Evolutionary conservation across 1,140 invertebrate genomes (phyloP), one percentile per base, ranked within the genome.

Genomic region (Neodiprion lecontei): DNA sequence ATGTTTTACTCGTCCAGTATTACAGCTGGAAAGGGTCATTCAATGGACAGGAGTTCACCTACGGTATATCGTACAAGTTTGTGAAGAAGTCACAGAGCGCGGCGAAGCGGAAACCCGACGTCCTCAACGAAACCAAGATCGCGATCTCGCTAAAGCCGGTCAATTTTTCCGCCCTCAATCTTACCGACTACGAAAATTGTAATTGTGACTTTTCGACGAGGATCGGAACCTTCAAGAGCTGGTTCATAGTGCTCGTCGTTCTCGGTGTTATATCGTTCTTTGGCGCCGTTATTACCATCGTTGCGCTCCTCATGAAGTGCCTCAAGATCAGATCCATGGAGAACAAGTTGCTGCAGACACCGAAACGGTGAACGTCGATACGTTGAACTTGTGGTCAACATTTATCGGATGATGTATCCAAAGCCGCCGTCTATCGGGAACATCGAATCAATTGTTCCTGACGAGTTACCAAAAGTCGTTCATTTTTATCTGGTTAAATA

Each of bases 141-240:
- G 75, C 84, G 9, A 87, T 87, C 71, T 87, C 85, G 11, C 69
- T 87, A 1, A 79, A 81, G 7, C 85, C 85, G 1, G 81, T 87
- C 7, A 85, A 87, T 48, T 81, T 87, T 71, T 86, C 85, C 4
- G 79, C 82, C 8, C 77, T 87, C 21, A 85, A 87, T 73, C 77
- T 87, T 8, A 85, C 79, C 75, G 82, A 85, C 14, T 83, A 70
- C 69, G 83, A 85, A 14, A 81, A 79, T 70, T 85, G 82, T 76
- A 80, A 87, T 67, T 87, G 85, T 74, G 82, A 86, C 72, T 84
- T 86, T 71, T 81, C 82, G 11, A 82, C 80, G 50, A 79, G 83
- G 72, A 87, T 87, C 71, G 83, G 84, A 47, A 84, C 67, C n/a
- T 87, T 87, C 69, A 87, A 85, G 61, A 86, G 81, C 68, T 87